Conservation (phyloP, 1,140 invertebrate genomes). For the Hydropsyche tenuis region DNA sequence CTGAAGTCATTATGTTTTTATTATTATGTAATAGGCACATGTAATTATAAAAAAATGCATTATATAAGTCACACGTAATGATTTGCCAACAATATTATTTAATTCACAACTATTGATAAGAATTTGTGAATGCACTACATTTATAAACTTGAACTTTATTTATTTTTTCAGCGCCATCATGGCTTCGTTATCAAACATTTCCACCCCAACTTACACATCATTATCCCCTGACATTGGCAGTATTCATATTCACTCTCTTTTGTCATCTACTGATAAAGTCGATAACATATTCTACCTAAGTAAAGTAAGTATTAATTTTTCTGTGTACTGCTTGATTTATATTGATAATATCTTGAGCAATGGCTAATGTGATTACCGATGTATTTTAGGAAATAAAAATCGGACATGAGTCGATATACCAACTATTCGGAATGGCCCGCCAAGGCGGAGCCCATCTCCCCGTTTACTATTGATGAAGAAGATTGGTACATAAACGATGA, state of each 20-base stretch:
- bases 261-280: not conserved
- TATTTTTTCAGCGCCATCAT: conserved; percentile 49
- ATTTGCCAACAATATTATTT: too few species aligned
- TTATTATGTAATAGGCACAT: too few species aligned
- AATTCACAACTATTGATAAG: too few species aligned
- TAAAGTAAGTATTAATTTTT: conserved; percentile 24
- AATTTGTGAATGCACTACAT: too few species aligned
- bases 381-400: conserved; percentile 35
- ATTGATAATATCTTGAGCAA: too few species aligned
- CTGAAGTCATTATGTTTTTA: too few species aligned
- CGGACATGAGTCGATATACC: conserved; percentile 38
- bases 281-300: not conserved
- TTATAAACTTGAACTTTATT: too few species aligned
- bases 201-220: conserved; percentile 39
- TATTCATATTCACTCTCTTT: not conserved
- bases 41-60: too few species aligned
- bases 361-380: not conserved
- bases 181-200: conserved; percentile 41
- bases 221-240: conserved; percentile 40
- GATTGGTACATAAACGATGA: conserved; percentile 41
- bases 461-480: conserved; percentile 40
- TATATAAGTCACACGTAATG: too few species aligned
- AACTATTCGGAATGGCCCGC: conserved; percentile 37
- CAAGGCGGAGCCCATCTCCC: conserved; percentile 49
- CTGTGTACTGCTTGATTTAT: too few species aligned